A percentile compares a stretch with the other conserved stretches of the same genome.
These are phyloP conservation scores for Pocillopora damicornis DNA, from an alignment of 64 coral and sea anemone species.

Conservation along the genomic window DNA sequence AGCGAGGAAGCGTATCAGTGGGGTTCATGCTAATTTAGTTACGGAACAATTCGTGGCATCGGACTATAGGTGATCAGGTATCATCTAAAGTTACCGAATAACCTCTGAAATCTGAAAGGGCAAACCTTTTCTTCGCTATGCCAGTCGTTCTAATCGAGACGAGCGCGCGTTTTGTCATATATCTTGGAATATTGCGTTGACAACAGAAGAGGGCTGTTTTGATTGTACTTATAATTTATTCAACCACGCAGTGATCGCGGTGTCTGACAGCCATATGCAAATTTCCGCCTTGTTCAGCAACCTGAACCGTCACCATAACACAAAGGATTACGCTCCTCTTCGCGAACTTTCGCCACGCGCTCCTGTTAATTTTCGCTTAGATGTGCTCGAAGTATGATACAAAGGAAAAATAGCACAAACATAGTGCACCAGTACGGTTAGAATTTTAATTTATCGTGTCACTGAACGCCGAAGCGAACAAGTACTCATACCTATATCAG, in stretches of 20 bases:
- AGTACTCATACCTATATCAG: constrained; percentile 11
- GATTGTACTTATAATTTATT: constrained; percentile 15
- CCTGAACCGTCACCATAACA: neutral
- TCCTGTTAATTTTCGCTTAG: neutral
- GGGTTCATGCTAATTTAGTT: too few species aligned
- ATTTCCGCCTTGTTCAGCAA: neutral
- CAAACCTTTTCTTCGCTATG: neutral
- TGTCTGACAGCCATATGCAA: constrained; percentile 37
- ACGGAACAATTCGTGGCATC: neutral
- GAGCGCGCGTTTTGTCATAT: neutral
- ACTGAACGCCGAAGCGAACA: neutral
- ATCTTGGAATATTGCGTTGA: neutral
- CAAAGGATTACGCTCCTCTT: neutral
- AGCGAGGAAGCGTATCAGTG: too few species aligned
- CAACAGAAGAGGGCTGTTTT: neutral
- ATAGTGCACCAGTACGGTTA: too few species aligned
- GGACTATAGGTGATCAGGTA: neutral
- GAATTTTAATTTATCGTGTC: neutral
- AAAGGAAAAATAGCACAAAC: neutral
- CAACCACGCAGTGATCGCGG: neutral
- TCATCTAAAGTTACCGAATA: neutral
- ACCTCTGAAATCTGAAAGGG: neutral
- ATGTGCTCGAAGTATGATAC: neutral
- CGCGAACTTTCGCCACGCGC: neutral
- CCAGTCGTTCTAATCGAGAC: neutral